These are phyloP conservation scores for Drosophila obscura DNA, from an alignment of 1,140 invertebrate species.

Conservation along the genomic window DNA sequence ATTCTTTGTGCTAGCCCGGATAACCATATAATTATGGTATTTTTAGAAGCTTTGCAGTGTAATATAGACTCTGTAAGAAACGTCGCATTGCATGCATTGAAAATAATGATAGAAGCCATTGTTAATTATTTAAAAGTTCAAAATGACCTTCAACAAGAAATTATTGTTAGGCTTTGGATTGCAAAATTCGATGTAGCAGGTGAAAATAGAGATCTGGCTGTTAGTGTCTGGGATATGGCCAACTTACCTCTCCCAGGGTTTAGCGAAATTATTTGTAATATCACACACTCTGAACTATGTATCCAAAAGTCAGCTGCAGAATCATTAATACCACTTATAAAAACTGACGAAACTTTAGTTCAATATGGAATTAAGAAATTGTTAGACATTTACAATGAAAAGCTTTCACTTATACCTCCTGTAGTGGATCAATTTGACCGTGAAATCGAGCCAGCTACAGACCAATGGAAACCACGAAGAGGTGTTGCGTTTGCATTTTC, in stretches of 20 bases:
- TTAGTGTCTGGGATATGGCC: slow-evolving; percentile 88
- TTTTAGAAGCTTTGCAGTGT: slow-evolving; percentile 91
- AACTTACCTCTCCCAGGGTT: slow-evolving; percentile 86
- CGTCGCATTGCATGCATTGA: slow-evolving; percentile 90
- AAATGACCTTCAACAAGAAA: slow-evolving; percentile 84
- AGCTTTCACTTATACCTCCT: slow-evolving; percentile 91
- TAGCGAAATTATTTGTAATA: slow-evolving; percentile 89
- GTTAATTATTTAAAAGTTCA: slow-evolving; percentile 86
- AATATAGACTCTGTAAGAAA: slow-evolving; percentile 89
- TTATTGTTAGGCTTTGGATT: slow-evolving; percentile 91
- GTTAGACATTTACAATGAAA: slow-evolving; percentile 91
- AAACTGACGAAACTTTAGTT: slow-evolving; percentile 85
- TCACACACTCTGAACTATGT: slow-evolving; percentile 91
- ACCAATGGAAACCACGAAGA: slow-evolving; percentile 93
- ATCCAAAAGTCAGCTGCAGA: slow-evolving; percentile 91
- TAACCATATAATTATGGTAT: slow-evolving; percentile 89
- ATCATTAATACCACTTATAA: slow-evolving; percentile 89
- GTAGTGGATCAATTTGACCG: slow-evolving; percentile 96
- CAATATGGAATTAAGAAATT: slow-evolving; percentile 87
- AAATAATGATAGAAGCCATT: slow-evolving; percentile 88
- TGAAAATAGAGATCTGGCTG: slow-evolving; percentile 88
- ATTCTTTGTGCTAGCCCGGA: slow-evolving; percentile 87
- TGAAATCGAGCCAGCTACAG: slow-evolving; percentile 91
- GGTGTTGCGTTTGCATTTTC: slow-evolving; percentile 93
- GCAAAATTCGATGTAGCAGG: slow-evolving; percentile 89